Base-by-base conservation (phyloP, 2,797 vertebrate genomes). In the Fistularia tabacaria region DNA sequence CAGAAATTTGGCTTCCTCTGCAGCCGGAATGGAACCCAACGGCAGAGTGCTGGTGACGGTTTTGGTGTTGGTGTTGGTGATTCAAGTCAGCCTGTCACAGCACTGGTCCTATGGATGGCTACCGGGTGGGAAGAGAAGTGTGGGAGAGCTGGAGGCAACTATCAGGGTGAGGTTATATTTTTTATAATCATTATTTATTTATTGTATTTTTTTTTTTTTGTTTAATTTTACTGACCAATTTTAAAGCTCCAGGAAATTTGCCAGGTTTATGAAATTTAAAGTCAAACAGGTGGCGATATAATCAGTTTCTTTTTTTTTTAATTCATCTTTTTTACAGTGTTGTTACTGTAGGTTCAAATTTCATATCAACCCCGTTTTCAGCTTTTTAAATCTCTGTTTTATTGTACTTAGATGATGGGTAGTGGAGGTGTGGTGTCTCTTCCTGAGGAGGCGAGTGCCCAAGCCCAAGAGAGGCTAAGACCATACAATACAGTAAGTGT, bases 101-200 rank as follows among this genome's bases (percentile, higher is more conserved):
- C 90, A 92, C 71, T 92, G 90, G 90, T 92, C 90, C 49, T 91
- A 91, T 46, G 90, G 90, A 57, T 91, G 90, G 90, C 78, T 92
- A 77, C 91, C 91, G 53, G 91, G 90, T 12, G 91, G 91, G 41
- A 92, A 91, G 70, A 88, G 91, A 64, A 90, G 87, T 51, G 82
- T 88, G 66, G 83, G 84, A 47, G 88, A 91, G 81, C 71, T 90
- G 42, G 89, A 91, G 76, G 88, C 88, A 41, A 90, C 87, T 51
- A 88, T 90, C 66, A 88, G 87, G 85, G 91, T 91, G 71, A 84
- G 82, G 36, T 43, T 6, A 67, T 15, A 55, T 1, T 10, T 15
- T n/a, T 0, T 7, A 1, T n/a, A 38, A 14, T 10, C 3, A 38
- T 13, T 14, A 13, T 51, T 38, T 51, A 38, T 5, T n/a, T 14